A percentile compares a stretch with the other conserved stretches of the same genome.
These are phyloP conservation scores for Galeruca laticollis DNA, from an alignment of 2,888 invertebrate genomes.

Conservation along the genomic window DNA sequence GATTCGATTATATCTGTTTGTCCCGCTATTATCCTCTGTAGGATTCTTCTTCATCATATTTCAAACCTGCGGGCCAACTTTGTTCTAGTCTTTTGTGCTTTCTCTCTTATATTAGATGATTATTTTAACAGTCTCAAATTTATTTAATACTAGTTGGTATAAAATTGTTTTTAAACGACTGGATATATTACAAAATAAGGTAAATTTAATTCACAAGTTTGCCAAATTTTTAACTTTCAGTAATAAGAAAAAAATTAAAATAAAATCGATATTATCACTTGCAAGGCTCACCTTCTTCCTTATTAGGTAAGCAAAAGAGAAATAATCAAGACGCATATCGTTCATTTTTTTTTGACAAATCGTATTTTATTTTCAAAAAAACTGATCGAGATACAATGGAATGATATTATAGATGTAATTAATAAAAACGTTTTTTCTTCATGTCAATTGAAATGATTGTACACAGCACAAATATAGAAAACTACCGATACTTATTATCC, in stretches of 20 bases:
- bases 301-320: slow-evolving; percentile 23
- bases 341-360: slow-evolving; percentile 55
- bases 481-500: slow-evolving; percentile 32
- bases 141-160: no score
- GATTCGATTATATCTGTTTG: no score
- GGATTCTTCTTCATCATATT: no score
- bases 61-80: no score
- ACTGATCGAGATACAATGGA: slow-evolving; percentile 51
- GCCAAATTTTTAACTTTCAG: background rate
- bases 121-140: no score
- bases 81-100: no score
- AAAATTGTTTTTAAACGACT: no score
- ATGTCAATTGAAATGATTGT: slow-evolving; percentile 58
- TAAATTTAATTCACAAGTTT: background rate
- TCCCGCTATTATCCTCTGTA: no score
- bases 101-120: no score
- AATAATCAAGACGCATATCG: slow-evolving; percentile 6
- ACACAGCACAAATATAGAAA: slow-evolving; percentile 57
- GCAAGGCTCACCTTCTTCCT: slow-evolving; percentile 34
- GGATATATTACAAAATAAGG: no score
- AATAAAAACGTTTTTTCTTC: slow-evolving; percentile 39
- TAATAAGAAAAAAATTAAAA: background rate
- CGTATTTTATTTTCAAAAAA: slow-evolving; percentile 61
- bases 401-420: slow-evolving; percentile 48
- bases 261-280: background rate